Conservation (phyloP, 92 coral and sea anemone genomes). For the Zoanthus solanderi region DNA sequence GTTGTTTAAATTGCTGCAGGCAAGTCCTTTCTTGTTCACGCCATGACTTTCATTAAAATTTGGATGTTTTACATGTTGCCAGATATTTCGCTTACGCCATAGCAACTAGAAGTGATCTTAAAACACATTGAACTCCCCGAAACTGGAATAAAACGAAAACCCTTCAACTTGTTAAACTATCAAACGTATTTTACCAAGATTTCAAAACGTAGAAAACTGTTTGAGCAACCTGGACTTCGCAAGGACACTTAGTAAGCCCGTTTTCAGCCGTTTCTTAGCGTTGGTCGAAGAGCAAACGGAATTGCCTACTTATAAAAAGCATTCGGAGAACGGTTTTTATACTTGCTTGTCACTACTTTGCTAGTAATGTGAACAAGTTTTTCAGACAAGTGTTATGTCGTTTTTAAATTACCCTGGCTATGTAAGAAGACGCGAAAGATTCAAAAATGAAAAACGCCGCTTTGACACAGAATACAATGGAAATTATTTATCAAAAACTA, state of each 20-base stretch:
- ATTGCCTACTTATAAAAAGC: too few relatives aligned
- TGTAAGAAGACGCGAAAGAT: not conserved
- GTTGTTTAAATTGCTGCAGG: slow-evolving; percentile 5
- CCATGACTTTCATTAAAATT: slow-evolving; percentile 36
- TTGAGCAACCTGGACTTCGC: too few relatives aligned
- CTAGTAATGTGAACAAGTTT: not conserved
- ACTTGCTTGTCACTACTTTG: too few relatives aligned
- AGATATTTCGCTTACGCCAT: slow-evolving; percentile 31
- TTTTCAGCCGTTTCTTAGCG: too few relatives aligned
- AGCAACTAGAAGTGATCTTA: slow-evolving; percentile 19
- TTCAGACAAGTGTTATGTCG: not conserved
- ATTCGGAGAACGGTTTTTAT: too few relatives aligned
- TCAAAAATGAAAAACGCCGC: slow-evolving; percentile 24
- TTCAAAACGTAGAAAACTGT: too few relatives aligned
- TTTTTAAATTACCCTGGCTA: slow-evolving; percentile 25
- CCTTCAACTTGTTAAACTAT: not conserved
- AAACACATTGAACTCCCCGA: not conserved
- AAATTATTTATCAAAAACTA: slow-evolving; percentile 60
- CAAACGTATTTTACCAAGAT: not conserved
- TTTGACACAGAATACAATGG: slow-evolving; percentile 74
- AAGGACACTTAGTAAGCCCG: too few relatives aligned
- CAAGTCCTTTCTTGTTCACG: not conserved
- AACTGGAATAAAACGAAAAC: not conserved
- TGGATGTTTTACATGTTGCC: not conserved
- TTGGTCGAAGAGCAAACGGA: too few relatives aligned